A percentile compares a stretch with the other conserved stretches of the same genome.
Conservation (phyloP, 2,113 vertebrate genomes). For the Semicossyphus pulcher region DNA sequence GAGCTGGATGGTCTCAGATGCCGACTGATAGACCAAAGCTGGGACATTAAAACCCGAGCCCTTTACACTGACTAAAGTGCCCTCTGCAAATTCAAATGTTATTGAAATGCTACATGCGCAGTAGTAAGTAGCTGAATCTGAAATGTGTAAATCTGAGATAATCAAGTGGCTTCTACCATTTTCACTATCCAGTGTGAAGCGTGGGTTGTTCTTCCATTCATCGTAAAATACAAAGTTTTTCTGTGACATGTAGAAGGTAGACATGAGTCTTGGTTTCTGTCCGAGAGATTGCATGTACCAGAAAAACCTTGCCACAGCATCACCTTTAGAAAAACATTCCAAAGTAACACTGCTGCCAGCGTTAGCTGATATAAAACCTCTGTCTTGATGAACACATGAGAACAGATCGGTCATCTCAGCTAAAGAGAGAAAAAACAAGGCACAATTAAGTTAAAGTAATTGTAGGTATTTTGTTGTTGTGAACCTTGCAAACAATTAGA, state of each 20-base stretch:
- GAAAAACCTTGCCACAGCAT: background rate
- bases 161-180: constrained; percentile 20
- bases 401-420: background rate
- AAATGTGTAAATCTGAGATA: constrained; percentile 27
- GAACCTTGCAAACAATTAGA: background rate
- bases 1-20: constrained; percentile 18
- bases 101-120: background rate
- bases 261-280: constrained; percentile 44
- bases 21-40: constrained; percentile 12
- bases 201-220: constrained; percentile 42
- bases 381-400: rapidly evolving
- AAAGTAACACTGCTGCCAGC: constrained; percentile 13
- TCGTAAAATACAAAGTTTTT: background rate
- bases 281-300: constrained; percentile 67
- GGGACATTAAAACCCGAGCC: background rate
- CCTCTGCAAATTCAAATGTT: constrained; percentile 33
- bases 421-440: background rate
- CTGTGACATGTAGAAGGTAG: constrained; percentile 16
- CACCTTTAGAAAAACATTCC: background rate
- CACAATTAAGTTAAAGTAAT: no score
- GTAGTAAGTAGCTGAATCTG: constrained; percentile 69
- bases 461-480: no score
- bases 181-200: constrained; percentile 18
- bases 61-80: constrained; percentile 39
- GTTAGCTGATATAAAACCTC: background rate